Conservation (phyloP, 2,888 invertebrate species). For the Campoletis raptor region DNA sequence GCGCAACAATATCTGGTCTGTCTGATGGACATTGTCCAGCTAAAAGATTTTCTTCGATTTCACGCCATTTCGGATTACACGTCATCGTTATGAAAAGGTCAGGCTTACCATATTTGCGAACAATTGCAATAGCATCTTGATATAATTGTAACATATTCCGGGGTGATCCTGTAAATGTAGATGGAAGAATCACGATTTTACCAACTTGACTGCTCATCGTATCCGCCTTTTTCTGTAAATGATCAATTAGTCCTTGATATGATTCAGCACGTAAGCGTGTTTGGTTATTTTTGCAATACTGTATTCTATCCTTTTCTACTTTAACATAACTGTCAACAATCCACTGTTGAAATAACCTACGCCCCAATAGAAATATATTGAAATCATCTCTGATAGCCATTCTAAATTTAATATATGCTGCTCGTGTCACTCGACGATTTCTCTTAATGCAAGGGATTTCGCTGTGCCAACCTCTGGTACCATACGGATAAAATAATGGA, state of each 20-base stretch:
- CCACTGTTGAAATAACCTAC: slow-evolving; percentile 66
- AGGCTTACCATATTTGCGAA: slow-evolving; percentile 66
- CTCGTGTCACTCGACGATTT: slow-evolving; percentile 9
- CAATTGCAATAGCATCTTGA: slow-evolving; percentile 71
- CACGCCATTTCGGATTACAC: slow-evolving; percentile 71
- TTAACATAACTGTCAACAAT: slow-evolving; percentile 66
- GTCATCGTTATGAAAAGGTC: slow-evolving; percentile 69
- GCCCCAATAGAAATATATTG: slow-evolving; percentile 56
- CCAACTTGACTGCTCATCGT: slow-evolving; percentile 54
- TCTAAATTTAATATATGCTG: slow-evolving; percentile 33
- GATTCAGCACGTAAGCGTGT: slow-evolving; percentile 62
- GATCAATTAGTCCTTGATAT: slow-evolving; percentile 39
- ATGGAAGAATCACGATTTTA: slow-evolving; percentile 68
- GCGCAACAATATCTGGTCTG: slow-evolving; percentile 68
- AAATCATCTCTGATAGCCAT: slow-evolving; percentile 53
- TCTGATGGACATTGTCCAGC: slow-evolving; percentile 65
- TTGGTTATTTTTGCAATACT: slow-evolving; percentile 60
- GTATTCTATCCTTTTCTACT: slow-evolving; percentile 62
- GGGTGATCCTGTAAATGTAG: slow-evolving; percentile 67
- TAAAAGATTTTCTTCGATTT: slow-evolving; percentile 68
- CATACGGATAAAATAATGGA: slow-evolving; percentile 70
- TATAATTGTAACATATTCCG: slow-evolving; percentile 69
- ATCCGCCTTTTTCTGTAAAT: slow-evolving; percentile 46
- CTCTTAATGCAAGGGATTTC: slow-evolving; percentile 2
- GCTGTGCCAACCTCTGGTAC: slow-evolving; percentile 62